Percentiles rank a stretch among this genome's conserved stretches.
These are phyloP conservation scores for Ammospiza caudacuta DNA, from an alignment of 2,113 vertebrate species.

Conservation along the genomic window DNA sequence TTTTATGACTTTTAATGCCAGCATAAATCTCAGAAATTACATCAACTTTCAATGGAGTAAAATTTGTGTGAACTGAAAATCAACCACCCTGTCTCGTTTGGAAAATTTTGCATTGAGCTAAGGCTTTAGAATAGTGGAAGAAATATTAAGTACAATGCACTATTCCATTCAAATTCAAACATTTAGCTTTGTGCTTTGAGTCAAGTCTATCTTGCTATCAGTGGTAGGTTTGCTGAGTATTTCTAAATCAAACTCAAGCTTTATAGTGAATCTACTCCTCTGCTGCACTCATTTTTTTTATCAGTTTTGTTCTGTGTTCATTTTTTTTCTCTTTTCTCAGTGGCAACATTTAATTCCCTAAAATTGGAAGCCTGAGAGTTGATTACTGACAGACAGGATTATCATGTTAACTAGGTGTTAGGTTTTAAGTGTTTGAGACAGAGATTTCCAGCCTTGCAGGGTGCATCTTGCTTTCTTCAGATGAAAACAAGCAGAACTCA, in stretches of 20 bases:
- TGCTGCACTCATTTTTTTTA: not conserved
- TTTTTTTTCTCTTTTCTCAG: not conserved
- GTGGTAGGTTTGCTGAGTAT: not conserved
- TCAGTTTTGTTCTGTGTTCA: fast-evolving
- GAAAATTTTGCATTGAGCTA: conserved; percentile 19
- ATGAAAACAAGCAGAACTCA: not conserved
- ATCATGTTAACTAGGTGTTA: not conserved
- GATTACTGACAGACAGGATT: not conserved
- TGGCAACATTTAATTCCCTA: not conserved
- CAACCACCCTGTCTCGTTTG: not conserved
- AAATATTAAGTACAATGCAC: conserved; percentile 3
- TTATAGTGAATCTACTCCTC: not conserved
- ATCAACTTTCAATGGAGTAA: conserved; percentile 37
- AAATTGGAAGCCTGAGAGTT: not conserved
- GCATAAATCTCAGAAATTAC: conserved; percentile 53
- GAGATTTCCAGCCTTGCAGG: not conserved
- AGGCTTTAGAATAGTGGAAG: not conserved
- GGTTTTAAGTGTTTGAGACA: not conserved
- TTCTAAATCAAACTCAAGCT: not conserved
- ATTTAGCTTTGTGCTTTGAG: not conserved
- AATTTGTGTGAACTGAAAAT: conserved; percentile 44
- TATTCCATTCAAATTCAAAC: not conserved
- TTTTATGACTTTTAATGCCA: conserved; percentile 36
- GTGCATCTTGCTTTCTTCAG: not conserved
- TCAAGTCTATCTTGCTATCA: not conserved